phyloP scores from a whole-genome alignment of 2,797 vertebrate genomes.

The Fistularia tabacaria region DNA sequence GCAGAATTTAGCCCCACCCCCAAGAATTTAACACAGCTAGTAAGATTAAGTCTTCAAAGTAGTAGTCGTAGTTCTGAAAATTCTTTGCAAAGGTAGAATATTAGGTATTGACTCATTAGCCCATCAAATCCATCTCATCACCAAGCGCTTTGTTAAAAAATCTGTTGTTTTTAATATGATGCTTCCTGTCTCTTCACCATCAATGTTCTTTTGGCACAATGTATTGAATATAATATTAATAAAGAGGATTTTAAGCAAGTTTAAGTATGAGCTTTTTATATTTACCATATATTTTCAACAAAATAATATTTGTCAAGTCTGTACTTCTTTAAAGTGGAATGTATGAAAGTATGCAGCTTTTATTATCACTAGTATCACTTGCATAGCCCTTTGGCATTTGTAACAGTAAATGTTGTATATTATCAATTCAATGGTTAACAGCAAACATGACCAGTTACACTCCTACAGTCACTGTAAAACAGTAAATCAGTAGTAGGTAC shows the following conservation, averaged over 20 bases:
- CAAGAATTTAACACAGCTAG: conserved; percentile 31
- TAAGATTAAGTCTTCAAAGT: conserved; percentile 36
- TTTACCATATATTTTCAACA: too few species aligned
- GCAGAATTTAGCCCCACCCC: not conserved
- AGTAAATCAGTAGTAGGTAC: too few species aligned
- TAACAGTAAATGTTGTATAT: conserved; percentile 25
- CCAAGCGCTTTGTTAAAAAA: conserved; percentile 58
- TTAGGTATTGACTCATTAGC: conserved; percentile 4
- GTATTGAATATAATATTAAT: conserved; percentile 40
- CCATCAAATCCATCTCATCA: conserved; percentile 54
- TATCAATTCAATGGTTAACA: conserved; percentile 13
- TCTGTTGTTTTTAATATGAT: conserved; percentile 38
- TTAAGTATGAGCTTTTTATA: not conserved
- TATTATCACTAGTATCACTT: conserved; percentile 29
- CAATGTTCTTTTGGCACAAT: conserved; percentile 27
- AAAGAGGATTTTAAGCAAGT: conserved; percentile 28
- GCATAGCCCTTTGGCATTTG: conserved; percentile 35
- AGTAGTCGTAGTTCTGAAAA: conserved; percentile 12
- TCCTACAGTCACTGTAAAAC: conserved; percentile 6
- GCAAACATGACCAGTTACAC: conserved; percentile 8
- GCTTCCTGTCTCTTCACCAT: conserved; percentile 26
- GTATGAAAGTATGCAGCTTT: conserved; percentile 31
- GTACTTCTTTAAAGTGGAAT: conserved; percentile 18
- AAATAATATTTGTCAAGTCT: conserved; percentile 3
- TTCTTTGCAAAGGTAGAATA: conserved; percentile 13